Percentiles rank a stretch among this genome's conserved stretches.
Evolutionary conservation across 2,113 vertebrate species (phyloP).

Genomic region (Himantopus leucocephalus): DNA sequence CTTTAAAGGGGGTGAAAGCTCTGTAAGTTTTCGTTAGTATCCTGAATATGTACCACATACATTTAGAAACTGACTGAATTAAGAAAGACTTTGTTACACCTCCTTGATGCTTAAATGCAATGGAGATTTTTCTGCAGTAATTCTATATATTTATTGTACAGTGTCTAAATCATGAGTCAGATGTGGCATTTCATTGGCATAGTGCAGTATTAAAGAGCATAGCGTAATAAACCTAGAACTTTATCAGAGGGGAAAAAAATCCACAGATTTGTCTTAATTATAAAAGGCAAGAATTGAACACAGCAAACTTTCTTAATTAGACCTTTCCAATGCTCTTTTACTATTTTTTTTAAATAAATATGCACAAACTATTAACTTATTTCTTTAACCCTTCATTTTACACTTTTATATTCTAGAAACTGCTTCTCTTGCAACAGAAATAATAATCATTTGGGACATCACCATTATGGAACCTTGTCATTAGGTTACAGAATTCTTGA

Average conservation of each 20-base stretch:
- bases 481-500: neutral
- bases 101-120: neutral
- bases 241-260: neutral
- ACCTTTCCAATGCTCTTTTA: neutral
- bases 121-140: neutral
- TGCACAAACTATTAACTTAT: neutral
- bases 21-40: neutral
- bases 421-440: neutral
- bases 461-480: neutral
- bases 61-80: neutral
- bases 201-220: conserved; percentile 19
- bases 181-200: neutral
- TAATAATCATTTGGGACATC: neutral
- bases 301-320: conserved; percentile 2
- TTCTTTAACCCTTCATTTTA: neutral
- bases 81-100: neutral
- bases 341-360: neutral
- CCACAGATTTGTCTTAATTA: neutral
- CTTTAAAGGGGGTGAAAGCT: neutral
- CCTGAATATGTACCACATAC: neutral
- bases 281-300: neutral
- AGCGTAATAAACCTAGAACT: neutral
- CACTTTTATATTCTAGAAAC: neutral
- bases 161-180: neutral
- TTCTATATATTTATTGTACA: neutral